phyloP scores from a whole-genome alignment of 2,797 vertebrate species.

The Pantherophis alleghaniensis region DNA sequence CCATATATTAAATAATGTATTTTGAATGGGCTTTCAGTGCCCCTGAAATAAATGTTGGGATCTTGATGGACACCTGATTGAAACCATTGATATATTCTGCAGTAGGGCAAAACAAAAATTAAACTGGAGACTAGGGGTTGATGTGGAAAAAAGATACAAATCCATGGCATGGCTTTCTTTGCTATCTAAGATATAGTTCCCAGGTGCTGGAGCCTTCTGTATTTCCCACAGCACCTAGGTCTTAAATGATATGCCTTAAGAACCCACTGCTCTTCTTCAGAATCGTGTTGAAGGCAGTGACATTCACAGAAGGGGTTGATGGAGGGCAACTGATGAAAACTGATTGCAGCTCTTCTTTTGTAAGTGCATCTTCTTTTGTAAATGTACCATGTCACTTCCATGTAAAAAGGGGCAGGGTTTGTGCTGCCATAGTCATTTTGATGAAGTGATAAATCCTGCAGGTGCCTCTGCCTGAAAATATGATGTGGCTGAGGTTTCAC shows the following conservation, averaged over 20 bases:
- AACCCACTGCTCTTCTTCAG: background rate
- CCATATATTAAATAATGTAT: background rate
- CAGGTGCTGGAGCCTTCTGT: background rate
- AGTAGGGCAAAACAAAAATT: background rate
- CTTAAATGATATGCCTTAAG: background rate
- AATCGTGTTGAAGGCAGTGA: background rate
- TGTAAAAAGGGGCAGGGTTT: background rate
- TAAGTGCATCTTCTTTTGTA: background rate
- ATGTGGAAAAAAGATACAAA: background rate
- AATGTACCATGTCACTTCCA: background rate
- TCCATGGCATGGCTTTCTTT: background rate
- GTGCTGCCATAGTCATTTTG: background rate
- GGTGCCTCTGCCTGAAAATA: background rate
- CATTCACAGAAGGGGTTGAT: background rate
- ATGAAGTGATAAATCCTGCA: background rate
- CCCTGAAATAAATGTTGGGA: background rate
- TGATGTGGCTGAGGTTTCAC: background rate
- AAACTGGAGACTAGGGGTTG: background rate
- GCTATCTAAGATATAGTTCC: background rate
- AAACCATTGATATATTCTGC: background rate
- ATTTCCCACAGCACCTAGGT: background rate
- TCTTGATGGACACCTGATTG: background rate
- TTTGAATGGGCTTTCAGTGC: background rate
- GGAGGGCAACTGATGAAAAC: background rate
- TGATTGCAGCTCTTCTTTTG: background rate